Evolutionary conservation across 2,113 vertebrate genomes (phyloP).

Genomic region (Ceuthmochares aereus): DNA sequence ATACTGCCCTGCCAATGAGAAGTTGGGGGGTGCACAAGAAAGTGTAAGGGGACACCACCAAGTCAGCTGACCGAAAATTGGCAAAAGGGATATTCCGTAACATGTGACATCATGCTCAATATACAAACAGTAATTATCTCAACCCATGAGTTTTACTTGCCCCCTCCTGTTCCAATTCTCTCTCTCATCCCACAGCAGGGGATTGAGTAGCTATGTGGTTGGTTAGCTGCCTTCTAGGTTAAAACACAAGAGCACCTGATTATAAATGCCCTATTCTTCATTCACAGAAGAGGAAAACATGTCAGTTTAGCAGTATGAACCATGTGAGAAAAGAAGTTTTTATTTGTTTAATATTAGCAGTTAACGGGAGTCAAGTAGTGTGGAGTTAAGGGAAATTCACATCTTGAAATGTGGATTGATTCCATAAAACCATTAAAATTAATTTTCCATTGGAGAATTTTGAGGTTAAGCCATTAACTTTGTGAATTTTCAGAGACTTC

Average conservation of each 20-base stretch:
- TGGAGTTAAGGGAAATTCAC: constrained; percentile 41
- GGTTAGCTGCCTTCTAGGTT: too few species aligned
- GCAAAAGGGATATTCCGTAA: too few species aligned
- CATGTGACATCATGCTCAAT: too few species aligned
- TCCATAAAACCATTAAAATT: constrained; percentile 68
- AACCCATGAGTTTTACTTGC: too few species aligned
- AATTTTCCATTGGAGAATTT: constrained; percentile 74
- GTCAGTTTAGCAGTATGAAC: neutral
- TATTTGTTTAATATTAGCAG: constrained; percentile 68
- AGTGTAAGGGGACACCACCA: too few species aligned
- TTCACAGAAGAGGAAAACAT: neutral
- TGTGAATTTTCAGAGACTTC: constrained; percentile 73
- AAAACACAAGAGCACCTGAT: neutral
- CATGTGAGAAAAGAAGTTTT: constrained; percentile 31
- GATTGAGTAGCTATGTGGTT: too few species aligned
- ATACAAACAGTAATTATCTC: too few species aligned
- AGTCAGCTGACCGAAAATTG: too few species aligned
- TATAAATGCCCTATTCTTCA: constrained; percentile 5
- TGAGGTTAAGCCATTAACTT: constrained; percentile 75
- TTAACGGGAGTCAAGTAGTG: constrained; percentile 51
- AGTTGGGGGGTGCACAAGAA: too few species aligned
- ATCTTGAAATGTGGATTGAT: constrained; percentile 37
- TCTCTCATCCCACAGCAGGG: too few species aligned
- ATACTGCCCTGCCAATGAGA: too few species aligned
- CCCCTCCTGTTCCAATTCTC: too few species aligned